Evolutionary conservation across 2,113 vertebrate genomes (phyloP), one percentile per base, ranked within the genome.

Genomic region (Laticauda colubrina): DNA sequence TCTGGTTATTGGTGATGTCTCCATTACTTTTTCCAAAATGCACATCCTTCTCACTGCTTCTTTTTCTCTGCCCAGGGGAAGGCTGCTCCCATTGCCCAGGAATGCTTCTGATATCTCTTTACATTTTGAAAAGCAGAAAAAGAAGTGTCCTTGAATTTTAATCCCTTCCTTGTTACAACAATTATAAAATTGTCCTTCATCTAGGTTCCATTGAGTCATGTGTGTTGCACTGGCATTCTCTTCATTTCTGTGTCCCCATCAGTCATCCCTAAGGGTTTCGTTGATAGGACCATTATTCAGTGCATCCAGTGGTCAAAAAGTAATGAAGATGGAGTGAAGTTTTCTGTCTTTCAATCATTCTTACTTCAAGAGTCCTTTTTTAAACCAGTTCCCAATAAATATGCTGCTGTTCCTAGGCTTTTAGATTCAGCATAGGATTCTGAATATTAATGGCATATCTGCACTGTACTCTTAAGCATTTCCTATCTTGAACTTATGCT

Each of bases 121-220:
- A 89, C 91, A 91, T 91, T 91, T 85, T 54, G 75, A 89, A 93
- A 64, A 92, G 90, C 55, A 51, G 75, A 87, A 18, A 89, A 89
- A 48, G 53, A 92, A 93, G 87, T 86, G 90, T 51, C 88, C 39
- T 59, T 57, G 45, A 91, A 75, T 92, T 93, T 91, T 91, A 93
- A 93, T 93, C 88, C 89, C 90, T 69, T 93, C 87, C 57, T 51
- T 92, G 90, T 89, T 91, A 91, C 26, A 48, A 29, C 34, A 64
- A 92, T 92, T 92, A 91, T 75, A 55, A 57, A 91, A 89, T 61
- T 55, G 92, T 93, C 81, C 75, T 89, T 93, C 88, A 55, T 39
- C 34, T 89, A n/a, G 87, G 64, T 89, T 87, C 90, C 90, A 89
- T 85, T 26, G 87, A 89, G 18, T 53, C 4, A 34, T 2, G 15